Evolutionary conservation across 2,797 vertebrate genomes (phyloP).

Genomic region (Enteromius viviparus): DNA sequence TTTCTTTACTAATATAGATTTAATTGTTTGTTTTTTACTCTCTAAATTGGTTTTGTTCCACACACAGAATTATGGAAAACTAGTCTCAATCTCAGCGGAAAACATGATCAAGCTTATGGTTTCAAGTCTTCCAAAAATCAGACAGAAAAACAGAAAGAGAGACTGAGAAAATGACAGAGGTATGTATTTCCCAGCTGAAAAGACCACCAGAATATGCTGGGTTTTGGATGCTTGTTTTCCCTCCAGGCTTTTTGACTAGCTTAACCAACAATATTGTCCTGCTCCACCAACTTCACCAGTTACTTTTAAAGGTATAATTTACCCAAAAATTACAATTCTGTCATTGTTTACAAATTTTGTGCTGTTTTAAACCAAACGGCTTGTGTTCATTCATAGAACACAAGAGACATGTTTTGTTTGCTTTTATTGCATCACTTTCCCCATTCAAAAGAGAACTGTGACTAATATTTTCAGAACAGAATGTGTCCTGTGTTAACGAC

Average conservation of each 20-base stretch:
- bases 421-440: not conserved
- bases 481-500: not conserved
- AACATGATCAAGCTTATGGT: not conserved
- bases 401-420: slow-evolving; percentile 5
- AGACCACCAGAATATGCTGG: slow-evolving; percentile 24
- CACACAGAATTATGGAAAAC: not conserved
- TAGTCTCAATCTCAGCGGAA: not conserved
- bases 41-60: not conserved
- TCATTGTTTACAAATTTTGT: not conserved
- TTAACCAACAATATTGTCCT: not conserved
- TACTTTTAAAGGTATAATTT: not conserved
- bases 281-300: not conserved
- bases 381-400: not conserved
- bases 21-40: not conserved
- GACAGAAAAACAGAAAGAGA: slow-evolving; percentile 7
- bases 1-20: too few relatives aligned
- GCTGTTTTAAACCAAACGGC: not conserved
- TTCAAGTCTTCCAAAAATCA: slow-evolving; percentile 1
- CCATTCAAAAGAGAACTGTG: not conserved
- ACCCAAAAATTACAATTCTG: not conserved
- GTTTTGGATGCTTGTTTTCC: slow-evolving; percentile 20
- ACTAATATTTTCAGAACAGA: not conserved
- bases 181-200: slow-evolving; percentile 33
- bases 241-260: slow-evolving; percentile 7
- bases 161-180: slow-evolving; percentile 21